phyloP scores from a whole-genome alignment of 1,140 invertebrate genomes.

The Homarus americanus region DNA sequence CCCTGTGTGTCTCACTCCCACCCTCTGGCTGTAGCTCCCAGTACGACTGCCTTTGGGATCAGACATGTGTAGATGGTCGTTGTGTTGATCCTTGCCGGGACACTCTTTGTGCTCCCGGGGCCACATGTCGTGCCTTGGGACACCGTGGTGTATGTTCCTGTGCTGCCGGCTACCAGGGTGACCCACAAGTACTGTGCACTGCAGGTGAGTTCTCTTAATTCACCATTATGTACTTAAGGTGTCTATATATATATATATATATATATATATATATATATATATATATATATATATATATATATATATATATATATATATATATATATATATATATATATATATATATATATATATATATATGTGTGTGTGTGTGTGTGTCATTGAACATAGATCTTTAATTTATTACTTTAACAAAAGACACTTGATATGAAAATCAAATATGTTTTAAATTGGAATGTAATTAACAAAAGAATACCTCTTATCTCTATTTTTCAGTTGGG shows the following conservation, averaged over 20 bases:
- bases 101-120: slow-evolving; percentile 85
- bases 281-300: no score
- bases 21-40: slow-evolving; percentile 88
- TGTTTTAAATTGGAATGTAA: not conserved
- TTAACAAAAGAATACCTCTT: not conserved
- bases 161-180: slow-evolving; percentile 85
- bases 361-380: no score
- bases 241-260: no score
- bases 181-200: slow-evolving; percentile 87
- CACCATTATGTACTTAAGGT: no score
- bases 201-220: slow-evolving; percentile 70
- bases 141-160: slow-evolving; percentile 90
- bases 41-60: slow-evolving; percentile 90
- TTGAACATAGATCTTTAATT: no score
- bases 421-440: no score
- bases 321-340: no score
- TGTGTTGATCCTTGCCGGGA: slow-evolving; percentile 88
- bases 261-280: no score
- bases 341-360: not conserved
- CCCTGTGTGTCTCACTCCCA: slow-evolving; percentile 84
- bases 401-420: no score
- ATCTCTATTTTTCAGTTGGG: slow-evolving; percentile 80
- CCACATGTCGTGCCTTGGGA: slow-evolving; percentile 85
- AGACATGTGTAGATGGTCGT: slow-evolving; percentile 87
- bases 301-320: no score